These are phyloP conservation scores for Tridacna crocea DNA, from an alignment of 2,888 invertebrate species.

Conservation along the genomic window DNA sequence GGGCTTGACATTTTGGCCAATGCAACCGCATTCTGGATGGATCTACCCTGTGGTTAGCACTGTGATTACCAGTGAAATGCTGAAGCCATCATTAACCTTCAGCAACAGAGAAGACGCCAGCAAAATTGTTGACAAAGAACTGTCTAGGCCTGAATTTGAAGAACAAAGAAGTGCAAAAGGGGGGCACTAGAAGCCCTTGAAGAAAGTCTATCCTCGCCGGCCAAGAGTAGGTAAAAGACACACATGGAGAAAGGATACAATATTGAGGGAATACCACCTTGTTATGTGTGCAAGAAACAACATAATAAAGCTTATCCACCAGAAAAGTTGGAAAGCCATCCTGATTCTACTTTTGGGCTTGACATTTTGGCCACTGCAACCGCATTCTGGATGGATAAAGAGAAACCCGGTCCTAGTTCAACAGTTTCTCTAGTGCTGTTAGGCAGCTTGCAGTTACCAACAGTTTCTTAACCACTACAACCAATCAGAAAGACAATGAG, in stretches of 20 bases:
- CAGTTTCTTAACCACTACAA: not conserved
- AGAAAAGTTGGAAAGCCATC: not conserved
- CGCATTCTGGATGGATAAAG: not conserved
- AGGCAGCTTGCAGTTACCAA: not conserved
- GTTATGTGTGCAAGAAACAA: conserved; percentile 26
- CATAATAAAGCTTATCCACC: conserved; percentile 19
- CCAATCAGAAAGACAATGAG: conserved; percentile 1
- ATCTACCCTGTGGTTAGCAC: conserved; percentile 25
- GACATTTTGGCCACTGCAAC: conserved; percentile 20
- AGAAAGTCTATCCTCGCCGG: not conserved
- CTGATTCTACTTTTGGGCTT: conserved; percentile 12
- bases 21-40: not conserved
- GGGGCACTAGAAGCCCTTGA: not conserved
- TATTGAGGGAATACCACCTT: conserved; percentile 14
- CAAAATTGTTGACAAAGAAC: not conserved
- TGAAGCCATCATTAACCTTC: conserved; percentile 35
- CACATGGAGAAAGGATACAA: conserved; percentile 5
- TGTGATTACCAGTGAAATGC: conserved; percentile 32
- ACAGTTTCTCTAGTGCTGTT: too few species aligned
- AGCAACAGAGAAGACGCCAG: too few species aligned
- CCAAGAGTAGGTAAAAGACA: not conserved
- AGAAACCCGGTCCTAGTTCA: too few species aligned
- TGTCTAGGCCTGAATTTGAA: not conserved
- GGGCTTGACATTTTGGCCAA: conserved; percentile 24
- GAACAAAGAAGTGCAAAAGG: not conserved